These are phyloP conservation scores for Hymenopus coronatus DNA, from an alignment of 2,888 invertebrate species.

Conservation along the genomic window DNA sequence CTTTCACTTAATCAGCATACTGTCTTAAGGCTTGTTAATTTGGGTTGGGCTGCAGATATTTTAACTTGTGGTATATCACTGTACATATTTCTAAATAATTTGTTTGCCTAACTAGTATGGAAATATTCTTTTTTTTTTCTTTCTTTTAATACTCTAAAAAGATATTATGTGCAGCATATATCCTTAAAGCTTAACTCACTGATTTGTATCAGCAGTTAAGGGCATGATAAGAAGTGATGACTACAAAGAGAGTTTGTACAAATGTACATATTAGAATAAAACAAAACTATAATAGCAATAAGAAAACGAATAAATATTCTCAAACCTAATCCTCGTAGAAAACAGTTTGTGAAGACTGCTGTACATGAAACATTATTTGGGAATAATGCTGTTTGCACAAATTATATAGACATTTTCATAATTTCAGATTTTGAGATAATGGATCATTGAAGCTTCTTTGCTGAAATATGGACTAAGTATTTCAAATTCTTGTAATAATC, in stretches of 20 bases:
- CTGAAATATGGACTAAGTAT: not conserved
- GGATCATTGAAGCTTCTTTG: not conserved
- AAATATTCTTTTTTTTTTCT: not conserved
- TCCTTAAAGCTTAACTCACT: not conserved
- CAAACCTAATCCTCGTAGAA: not conserved
- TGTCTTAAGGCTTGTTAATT: not conserved
- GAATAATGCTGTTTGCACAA: not conserved
- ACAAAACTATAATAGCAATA: not conserved
- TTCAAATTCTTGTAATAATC: not conserved
- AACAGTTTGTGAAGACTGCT: not conserved
- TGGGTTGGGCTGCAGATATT: not conserved
- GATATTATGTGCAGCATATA: not conserved
- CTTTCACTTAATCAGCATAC: not conserved
- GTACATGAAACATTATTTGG: not conserved
- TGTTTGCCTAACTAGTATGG: not conserved
- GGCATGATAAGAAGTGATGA: not conserved
- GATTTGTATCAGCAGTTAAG: not conserved
- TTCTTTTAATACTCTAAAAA: not conserved
- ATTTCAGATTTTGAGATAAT: not conserved
- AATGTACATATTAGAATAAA: not conserved
- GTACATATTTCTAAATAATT: not conserved
- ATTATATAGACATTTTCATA: not conserved
- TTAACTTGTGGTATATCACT: not conserved
- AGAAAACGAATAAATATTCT: not conserved
- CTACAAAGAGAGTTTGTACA: not conserved